Evolutionary conservation across 1,140 invertebrate genomes (phyloP).

Genomic region (Drosophila varians): DNA sequence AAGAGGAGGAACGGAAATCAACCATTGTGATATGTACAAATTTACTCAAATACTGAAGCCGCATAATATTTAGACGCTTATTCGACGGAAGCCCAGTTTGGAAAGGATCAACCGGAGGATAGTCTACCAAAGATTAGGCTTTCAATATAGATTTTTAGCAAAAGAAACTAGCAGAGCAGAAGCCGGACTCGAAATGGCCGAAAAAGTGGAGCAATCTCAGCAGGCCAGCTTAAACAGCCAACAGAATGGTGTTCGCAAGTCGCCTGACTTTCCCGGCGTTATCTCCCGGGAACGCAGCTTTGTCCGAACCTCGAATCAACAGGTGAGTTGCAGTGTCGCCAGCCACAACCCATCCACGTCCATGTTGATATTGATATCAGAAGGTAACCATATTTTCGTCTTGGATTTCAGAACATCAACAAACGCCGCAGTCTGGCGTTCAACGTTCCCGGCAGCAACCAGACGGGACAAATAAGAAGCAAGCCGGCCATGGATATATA

Average conservation of each 20-base stretch:
- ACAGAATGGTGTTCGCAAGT: constrained; percentile 74
- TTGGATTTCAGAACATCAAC: constrained; percentile 69
- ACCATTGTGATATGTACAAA: constrained; percentile 80
- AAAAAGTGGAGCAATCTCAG: constrained; percentile 74
- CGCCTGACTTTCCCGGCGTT: constrained; percentile 83
- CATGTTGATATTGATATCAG: constrained; percentile 6
- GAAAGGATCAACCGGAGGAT: constrained; percentile 31
- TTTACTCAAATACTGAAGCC: constrained; percentile 78
- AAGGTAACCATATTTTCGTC: constrained; percentile 18
- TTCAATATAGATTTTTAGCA: constrained; percentile 51
- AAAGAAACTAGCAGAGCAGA: constrained; percentile 33
- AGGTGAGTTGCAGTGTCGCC: constrained; percentile 53
- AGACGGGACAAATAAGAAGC: constrained; percentile 83
- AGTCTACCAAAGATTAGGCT: constrained; percentile 70
- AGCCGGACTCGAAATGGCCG: constrained; percentile 56
- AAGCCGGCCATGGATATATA: constrained; percentile 95
- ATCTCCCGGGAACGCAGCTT: constrained; percentile 87
- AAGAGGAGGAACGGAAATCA: constrained; percentile 30
- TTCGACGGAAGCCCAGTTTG: constrained; percentile 42
- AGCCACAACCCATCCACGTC: not conserved
- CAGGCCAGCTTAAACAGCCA: constrained; percentile 59
- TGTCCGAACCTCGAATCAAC: constrained; percentile 85
- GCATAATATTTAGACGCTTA: constrained; percentile 56
- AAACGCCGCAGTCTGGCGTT: constrained; percentile 83
- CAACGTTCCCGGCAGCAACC: constrained; percentile 73